These are phyloP conservation scores for Syrphus vitripennis DNA, from an alignment of 2,888 invertebrate genomes.

Conservation along the genomic window DNA sequence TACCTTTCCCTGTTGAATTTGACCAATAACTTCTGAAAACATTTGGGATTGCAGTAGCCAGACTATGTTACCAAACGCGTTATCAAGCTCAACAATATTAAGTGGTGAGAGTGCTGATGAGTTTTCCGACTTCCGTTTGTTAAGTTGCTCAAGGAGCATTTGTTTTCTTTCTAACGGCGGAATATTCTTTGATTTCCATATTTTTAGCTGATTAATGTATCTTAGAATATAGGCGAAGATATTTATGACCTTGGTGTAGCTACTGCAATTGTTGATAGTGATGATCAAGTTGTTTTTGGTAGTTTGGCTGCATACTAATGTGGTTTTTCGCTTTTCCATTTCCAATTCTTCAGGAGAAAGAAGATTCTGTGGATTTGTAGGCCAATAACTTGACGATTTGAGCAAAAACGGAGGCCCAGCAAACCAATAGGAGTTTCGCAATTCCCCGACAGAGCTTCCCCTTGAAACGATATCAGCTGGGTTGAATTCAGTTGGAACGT, in stretches of 20 bases:
- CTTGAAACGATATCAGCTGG: constrained; percentile 60
- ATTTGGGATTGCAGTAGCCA: background rate
- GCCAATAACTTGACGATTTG: constrained; percentile 72
- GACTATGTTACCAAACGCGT: background rate
- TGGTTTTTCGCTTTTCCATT: constrained; percentile 26
- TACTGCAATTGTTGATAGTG: background rate
- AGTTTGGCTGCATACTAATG: background rate
- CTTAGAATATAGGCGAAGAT: constrained; percentile 19
- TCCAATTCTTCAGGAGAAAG: constrained; percentile 27
- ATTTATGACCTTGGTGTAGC: background rate
- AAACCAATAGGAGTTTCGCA: constrained; percentile 28
- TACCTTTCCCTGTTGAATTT: background rate
- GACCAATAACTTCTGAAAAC: background rate
- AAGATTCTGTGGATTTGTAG: background rate
- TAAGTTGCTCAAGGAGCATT: background rate
- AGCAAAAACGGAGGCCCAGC: constrained; percentile 16
- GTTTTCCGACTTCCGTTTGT: background rate
- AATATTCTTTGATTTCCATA: background rate
- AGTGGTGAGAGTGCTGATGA: background rate
- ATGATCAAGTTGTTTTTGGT: background rate
- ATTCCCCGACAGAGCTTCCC: constrained; percentile 38
- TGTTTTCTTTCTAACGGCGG: background rate
- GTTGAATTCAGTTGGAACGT: constrained; percentile 47
- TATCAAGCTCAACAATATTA: background rate
- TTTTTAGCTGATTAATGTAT: background rate